Base-by-base conservation (phyloP, 2,113 vertebrate genomes). In the Chrysemys picta region DNA sequence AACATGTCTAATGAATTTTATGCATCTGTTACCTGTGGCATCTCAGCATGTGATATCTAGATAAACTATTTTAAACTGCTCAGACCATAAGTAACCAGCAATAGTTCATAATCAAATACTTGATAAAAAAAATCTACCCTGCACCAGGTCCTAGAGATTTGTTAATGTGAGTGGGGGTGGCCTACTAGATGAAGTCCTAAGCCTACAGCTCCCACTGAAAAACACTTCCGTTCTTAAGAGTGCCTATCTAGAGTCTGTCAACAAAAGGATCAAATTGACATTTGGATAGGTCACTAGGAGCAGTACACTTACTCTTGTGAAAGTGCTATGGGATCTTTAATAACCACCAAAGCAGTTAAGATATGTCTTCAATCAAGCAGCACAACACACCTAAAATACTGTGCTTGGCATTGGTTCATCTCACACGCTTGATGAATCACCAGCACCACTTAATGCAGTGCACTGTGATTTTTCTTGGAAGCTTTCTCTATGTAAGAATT, bases 401-500 rank as follows among this genome's bases (percentile, higher is more conserved):
- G 11, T 17, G 31, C 13, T 65, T 65, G 31, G 29, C 25, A 65
- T 65, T 65, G 21, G 6, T 90, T 84, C 3, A 0, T 86, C 53
- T 90, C n/a, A 49, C 80, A 10, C 1, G 49, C 75, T 13, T 76
- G 5, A 83, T 80, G 75, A 86, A 84, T 92, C 27, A 62, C 13
- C 75, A 89, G 21, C 72, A 35, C 0, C 29, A 0, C 80, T 84
- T 76, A 42, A 25, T 82, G 42, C 82, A 80, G 27, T 57, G 21
- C 27, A 35, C 10, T 80, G 27, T 81, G 47, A 7, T 3, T 87
- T 72, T 88, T 5, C 53, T 17, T 47, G 6, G 24, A 89, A 59
- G 54, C 54, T 85, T 16, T 90, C 54, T 85, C 16, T 90, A 89
- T 82, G 42, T 14, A 38, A n/a, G 21, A 90, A 80, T 12, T 90